A percentile compares a stretch with the other conserved stretches of the same genome.
Conservation (phyloP, 2,113 vertebrate species). For the Trichechus manatus region DNA sequence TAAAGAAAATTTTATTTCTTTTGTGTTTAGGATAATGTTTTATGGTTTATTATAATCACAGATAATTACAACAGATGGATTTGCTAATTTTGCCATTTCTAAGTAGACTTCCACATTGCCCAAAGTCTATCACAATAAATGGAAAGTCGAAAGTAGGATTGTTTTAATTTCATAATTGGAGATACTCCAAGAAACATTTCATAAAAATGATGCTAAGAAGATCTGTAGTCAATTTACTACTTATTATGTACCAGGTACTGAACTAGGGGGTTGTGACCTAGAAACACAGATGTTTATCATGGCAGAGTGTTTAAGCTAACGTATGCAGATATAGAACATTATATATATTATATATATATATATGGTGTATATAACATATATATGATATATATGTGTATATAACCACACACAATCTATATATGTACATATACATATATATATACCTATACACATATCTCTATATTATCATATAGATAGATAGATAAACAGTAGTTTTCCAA, state of each 20-base stretch:
- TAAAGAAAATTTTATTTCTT: constrained; percentile 61
- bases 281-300: neutral
- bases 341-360: neutral
- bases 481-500: neutral
- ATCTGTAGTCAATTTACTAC: neutral
- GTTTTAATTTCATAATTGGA: constrained; percentile 24
- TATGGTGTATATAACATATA: neutral
- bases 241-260: neutral
- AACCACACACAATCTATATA: neutral
- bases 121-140: neutral
- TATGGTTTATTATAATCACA: constrained; percentile 35
- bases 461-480: neutral
- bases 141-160: neutral
- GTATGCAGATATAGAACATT: neutral
- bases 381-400: neutral
- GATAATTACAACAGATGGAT: constrained; percentile 48
- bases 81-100: constrained; percentile 21
- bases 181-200: neutral
- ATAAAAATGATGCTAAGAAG: neutral
- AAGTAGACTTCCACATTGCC: neutral
- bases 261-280: neutral
- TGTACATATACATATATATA: neutral
- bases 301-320: neutral
- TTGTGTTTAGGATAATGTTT: constrained; percentile 39
- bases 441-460: neutral